Base-by-base conservation (phyloP, 2,888 invertebrate species). In the Cepaea hortensis region DNA sequence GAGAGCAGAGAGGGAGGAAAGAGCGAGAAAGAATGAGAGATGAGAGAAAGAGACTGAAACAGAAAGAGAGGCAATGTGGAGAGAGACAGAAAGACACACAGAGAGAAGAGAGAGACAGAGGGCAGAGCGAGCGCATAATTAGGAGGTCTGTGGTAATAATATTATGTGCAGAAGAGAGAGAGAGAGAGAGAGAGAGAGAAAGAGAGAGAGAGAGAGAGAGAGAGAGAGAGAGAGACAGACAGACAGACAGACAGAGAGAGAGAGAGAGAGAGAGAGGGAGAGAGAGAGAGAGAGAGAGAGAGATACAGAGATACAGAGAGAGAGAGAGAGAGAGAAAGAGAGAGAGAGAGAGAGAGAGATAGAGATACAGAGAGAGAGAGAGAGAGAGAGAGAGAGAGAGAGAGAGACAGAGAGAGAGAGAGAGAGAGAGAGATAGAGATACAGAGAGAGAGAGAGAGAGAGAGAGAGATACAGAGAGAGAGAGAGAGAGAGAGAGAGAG, bases 151-250 rank as follows among this genome's bases (percentile, higher is more conserved):
- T 20, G n/a, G 6, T 20, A 70, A n/a, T 20, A n/a, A 70, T 20
- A n/a, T 7, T 7, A n/a, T 7, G 6, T 7, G 15, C 7, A 6
- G n/a, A n/a, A n/a, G n/a, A n/a, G n/a, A 70, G 70, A 70, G 70
- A 70, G 7, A 70, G n/a, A 20, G 70, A 15, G 6, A 70, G 70
- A 70, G 70, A 70, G n/a, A n/a, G n/a, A 20, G n/a, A 20, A 3
- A n/a, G 15, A 80, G 55, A 80, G 11, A 55, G n/a, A n/a, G n/a
- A 70, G n/a, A 70, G 70, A 83, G 70, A 83, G 77, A 70, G n/a
- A 20, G n/a, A 70, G n/a, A 70, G 70, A 70, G 70, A n/a, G 35
- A 35, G 35, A 35, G 35, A 35, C 0, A 35, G 35, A 35, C 0
- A 35, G 35, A 35, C 0, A 35, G 35, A 35, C 0, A 35, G 35